Conservation (phyloP, 1,140 invertebrate species). For the Drosophila malerkotliana region DNA sequence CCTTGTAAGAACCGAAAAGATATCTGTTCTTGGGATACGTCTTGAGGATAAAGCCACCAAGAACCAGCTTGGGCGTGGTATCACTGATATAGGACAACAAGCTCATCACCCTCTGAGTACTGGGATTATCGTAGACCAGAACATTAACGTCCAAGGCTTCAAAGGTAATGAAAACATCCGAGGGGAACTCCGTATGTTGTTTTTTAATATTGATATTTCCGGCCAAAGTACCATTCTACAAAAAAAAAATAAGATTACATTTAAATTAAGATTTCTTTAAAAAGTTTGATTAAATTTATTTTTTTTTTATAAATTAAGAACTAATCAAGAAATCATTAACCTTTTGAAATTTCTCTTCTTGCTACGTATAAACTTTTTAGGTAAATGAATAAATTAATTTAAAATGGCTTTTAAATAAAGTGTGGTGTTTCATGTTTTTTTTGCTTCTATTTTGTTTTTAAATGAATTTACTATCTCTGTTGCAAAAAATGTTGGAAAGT, state of each 20-base stretch:
- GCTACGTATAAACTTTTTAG: neutral
- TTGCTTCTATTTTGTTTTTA: neutral
- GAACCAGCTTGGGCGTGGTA: constrained; percentile 47
- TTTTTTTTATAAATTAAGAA: too few species aligned
- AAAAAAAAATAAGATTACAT: too few species aligned
- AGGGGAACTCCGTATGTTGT: constrained; percentile 88
- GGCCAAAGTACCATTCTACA: constrained; percentile 87
- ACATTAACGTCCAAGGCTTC: constrained; percentile 87
- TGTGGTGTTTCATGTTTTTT: neutral
- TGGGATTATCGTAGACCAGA: constrained; percentile 52
- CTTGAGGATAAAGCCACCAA: constrained; percentile 63
- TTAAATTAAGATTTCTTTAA: too few species aligned
- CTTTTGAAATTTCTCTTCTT: neutral
- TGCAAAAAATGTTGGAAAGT: constrained; percentile 13
- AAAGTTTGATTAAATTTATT: neutral
- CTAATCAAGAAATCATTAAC: too few species aligned
- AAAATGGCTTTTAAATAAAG: neutral
- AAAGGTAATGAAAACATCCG: constrained; percentile 90
- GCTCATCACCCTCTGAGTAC: constrained; percentile 39
- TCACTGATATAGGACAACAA: constrained; percentile 58
- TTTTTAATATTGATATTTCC: constrained; percentile 93
- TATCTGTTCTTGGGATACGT: constrained; percentile 56
- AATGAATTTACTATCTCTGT: constrained; percentile 15
- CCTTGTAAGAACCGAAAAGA: constrained; percentile 85
- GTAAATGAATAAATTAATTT: neutral